A percentile compares a stretch with the other conserved stretches of the same genome.
Conservation (phyloP, 2,888 invertebrate genomes). For the Drepanosiphum platanoidis region DNA sequence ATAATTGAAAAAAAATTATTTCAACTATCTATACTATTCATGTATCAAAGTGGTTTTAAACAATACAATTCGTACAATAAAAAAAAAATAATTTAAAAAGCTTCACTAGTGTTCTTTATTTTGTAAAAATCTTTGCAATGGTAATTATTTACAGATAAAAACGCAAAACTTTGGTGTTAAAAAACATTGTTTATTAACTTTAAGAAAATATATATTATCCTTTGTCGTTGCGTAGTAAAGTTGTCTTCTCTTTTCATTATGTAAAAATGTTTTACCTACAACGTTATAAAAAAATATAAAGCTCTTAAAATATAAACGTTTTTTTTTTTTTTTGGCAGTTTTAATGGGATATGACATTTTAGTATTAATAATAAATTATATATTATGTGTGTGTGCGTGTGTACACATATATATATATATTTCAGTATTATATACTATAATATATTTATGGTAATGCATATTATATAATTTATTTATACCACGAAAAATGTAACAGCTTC, state of each 20-base stretch:
- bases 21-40: background rate
- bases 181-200: slow-evolving; percentile 43
- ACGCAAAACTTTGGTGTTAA: slow-evolving; percentile 18
- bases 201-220: slow-evolving; percentile 24
- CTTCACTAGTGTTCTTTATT: background rate
- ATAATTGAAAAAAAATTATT: slow-evolving; percentile 27
- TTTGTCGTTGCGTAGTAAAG: background rate
- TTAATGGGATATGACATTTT: slow-evolving; percentile 44
- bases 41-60: background rate
- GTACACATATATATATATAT: slow-evolving; percentile 11
- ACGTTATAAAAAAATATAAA: slow-evolving; percentile 32
- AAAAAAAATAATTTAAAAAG: slow-evolving; percentile 7
- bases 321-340: slow-evolving; percentile 3
- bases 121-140: slow-evolving; percentile 12
- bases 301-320: slow-evolving; percentile 52
- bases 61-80: background rate
- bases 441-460: slow-evolving; percentile 44
- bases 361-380: slow-evolving; percentile 51
- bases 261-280: slow-evolving; percentile 42
- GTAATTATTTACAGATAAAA: slow-evolving; percentile 37
- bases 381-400: too few relatives aligned
- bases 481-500: slow-evolving; percentile 34
- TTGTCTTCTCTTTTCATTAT: slow-evolving; percentile 46
- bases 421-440: background rate
- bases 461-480: slow-evolving; percentile 48